Base-by-base conservation (phyloP, 2,797 vertebrate species). In the Falco concolor region DNA sequence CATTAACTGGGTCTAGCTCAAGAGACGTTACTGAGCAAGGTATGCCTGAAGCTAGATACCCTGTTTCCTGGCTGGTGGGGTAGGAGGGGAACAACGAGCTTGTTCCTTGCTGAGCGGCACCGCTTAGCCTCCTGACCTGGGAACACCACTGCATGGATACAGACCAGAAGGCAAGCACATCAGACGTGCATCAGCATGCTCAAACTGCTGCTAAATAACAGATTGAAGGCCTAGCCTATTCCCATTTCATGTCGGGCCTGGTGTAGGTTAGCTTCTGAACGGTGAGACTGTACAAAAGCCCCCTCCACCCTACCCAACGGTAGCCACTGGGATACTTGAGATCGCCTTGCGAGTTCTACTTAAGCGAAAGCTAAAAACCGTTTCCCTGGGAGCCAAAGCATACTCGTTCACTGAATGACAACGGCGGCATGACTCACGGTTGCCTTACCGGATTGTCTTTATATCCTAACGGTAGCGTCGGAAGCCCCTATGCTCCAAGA, bases 111-210 rank as follows among this genome's bases (percentile, higher is more conserved):
- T 3, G 18, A 60, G 38, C 19, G n/a, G 54, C 36, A 34, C 23
- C 40, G 52, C 60, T n/a, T 38, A 44, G 38, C 17, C 10, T 63
- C 42, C 77, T 42, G 32, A 45, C 49, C 49, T 53, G 30, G 40
- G 34, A 77, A 17, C n/a, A 23, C 2, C 8, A 8, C 12, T 28
- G 14, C 8, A 63, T 4, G 8, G 38, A 36, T 14, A 38, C 5
- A 42, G 42, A 52, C 42, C n/a, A 50, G 52, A 77, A 54, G 28
- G 36, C 36, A 67, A 76, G 44, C 44, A 45, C 0, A 57, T 60
- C 2, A 3, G 50, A 32, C 0, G 13, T 4, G 10, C 75, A 52
- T 21, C n/a, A 32, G 40, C 2, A 8, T 0, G 3, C 28, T 68
- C 30, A 47, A 52, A n/a, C 15, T 38, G 21, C 20, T 52, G 60